A percentile compares a stretch with the other conserved stretches of the same genome.
phyloP scores from a whole-genome alignment of 2,797 vertebrate genomes.

The Psittacula derbiana region DNA sequence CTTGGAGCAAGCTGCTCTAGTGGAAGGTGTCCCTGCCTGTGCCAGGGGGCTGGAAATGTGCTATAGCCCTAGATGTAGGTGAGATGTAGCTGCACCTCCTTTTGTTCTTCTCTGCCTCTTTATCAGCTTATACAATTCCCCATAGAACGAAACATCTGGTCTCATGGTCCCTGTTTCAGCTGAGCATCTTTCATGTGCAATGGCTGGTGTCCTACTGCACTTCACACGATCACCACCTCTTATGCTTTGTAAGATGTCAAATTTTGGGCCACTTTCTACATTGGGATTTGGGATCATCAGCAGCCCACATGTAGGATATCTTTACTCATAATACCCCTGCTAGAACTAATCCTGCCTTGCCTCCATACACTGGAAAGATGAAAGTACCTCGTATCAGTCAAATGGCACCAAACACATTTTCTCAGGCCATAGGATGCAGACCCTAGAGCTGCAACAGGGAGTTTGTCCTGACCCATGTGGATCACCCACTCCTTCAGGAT shows the following conservation, averaged over 20 bases:
- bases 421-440: not conserved
- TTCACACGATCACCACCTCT: not conserved
- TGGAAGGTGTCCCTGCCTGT: too few relatives aligned
- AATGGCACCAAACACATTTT: not conserved
- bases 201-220: not conserved
- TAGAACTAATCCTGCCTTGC: not conserved
- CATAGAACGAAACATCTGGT: not conserved
- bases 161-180: not conserved
- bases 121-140: accelerated
- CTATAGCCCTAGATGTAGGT: not conserved
- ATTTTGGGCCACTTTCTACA: not conserved
- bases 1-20: too few relatives aligned
- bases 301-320: too few relatives aligned
- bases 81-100: not conserved
- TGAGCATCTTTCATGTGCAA: not conserved
- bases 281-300: not conserved
- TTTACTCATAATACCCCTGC: not conserved
- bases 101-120: not conserved
- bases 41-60: not conserved
- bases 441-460: not conserved
- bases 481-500: not conserved
- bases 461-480: not conserved
- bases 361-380: not conserved
- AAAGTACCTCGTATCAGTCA: accelerated
- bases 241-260: not conserved